These are phyloP conservation scores for Heterocephalus glaber DNA, from an alignment of 2,113 vertebrate genomes.

Conservation along the genomic window DNA sequence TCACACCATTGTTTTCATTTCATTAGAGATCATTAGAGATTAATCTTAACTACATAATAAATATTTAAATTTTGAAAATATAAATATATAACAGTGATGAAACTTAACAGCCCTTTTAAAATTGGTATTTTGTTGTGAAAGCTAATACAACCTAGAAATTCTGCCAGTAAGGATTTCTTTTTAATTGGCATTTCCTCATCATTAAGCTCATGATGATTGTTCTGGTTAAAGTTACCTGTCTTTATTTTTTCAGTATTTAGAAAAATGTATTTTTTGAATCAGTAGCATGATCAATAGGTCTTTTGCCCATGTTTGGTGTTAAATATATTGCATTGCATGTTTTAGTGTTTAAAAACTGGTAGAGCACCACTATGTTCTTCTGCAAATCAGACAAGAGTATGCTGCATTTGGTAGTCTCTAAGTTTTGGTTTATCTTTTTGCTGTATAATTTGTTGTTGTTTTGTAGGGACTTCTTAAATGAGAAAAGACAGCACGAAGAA, in stretches of 20 bases:
- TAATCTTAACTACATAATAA: neutral
- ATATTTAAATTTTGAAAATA: constrained; percentile 55
- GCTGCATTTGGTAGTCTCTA: neutral
- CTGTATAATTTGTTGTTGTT: neutral
- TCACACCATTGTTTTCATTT: neutral
- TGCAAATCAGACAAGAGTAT: neutral
- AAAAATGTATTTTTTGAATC: constrained; percentile 12
- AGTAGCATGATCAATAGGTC: constrained; percentile 5
- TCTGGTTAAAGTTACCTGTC: neutral
- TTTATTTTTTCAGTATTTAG: neutral
- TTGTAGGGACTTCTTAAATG: constrained; percentile 86
- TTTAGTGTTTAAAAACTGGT: neutral
- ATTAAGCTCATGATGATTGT: neutral
- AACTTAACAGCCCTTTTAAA: constrained; percentile 13
- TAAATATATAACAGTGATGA: neutral
- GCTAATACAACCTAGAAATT: neutral
- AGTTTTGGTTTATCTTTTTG: constrained; percentile 26
- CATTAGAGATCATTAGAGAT: constrained; percentile 19
- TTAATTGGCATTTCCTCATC: neutral
- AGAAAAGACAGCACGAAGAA: constrained; percentile 87
- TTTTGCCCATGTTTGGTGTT: neutral
- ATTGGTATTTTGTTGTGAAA: constrained; percentile 42
- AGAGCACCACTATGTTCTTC: neutral
- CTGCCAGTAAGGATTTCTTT: constrained; percentile 4
- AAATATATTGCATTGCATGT: constrained; percentile 1